Base-by-base conservation (phyloP, 2,797 vertebrate genomes). In the Chlorospingus semifuscus region DNA sequence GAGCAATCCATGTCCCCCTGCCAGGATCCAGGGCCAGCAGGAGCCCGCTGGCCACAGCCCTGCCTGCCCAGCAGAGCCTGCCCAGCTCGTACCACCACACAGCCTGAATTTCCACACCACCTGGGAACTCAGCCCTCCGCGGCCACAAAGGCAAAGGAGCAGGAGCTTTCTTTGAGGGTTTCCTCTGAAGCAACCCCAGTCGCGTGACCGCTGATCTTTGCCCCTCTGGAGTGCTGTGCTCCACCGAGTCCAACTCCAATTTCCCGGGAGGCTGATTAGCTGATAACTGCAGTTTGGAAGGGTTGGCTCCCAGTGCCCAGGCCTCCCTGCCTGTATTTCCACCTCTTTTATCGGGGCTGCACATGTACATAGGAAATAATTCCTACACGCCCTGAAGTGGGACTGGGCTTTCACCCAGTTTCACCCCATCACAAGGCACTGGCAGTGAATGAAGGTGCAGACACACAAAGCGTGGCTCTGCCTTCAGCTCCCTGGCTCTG, bases 191-290 rank as follows among this genome's bases (percentile, higher is more conserved):
- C 69, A 85, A 15, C 29, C 36, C 53, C 66, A 80, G 72, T n/a
- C 2, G 15, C 72, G 47, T 88, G 83, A 88, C 50, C 39, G 47
- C 27, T 70, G 93, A 95, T 96, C 96, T 97, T 97, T 97, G 96
- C 44, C 92, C 95, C 76, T 90, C 66, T n/a, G 59, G 21, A 89
- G 83, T 12, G 11, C 68, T 37, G 84, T 39, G 57, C 91, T 92
- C 68, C 55, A 56, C 46, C 5, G 27, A 72, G 79, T 46, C 83
- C 64, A 83, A 72, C 61, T 78, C 29, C 80, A 72, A 70, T 82
- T 95, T 80, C 86, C 92, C 74, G 6, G 3, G 68, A 95, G 84
- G 75, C 82, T 92, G 93, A 96, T 95, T 65, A 87, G 71, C 93
- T 83, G 94, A 92, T 96, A 95, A 72, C 68, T n/a, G 41, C 84